These are phyloP conservation scores for Syngnathus acus DNA, from an alignment of 2,797 vertebrate species.

Conservation along the genomic window DNA sequence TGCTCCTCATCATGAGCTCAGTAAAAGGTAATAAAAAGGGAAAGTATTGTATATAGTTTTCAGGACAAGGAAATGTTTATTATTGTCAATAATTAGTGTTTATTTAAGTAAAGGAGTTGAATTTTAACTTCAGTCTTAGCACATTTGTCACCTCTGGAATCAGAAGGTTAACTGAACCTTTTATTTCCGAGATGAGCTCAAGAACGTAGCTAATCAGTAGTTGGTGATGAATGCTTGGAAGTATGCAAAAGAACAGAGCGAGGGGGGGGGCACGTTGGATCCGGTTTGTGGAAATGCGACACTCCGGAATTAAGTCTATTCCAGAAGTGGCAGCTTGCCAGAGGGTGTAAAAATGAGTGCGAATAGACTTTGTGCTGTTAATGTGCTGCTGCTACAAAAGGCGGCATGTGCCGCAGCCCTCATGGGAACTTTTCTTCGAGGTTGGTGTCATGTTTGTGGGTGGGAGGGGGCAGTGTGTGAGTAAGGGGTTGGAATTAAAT, in stretches of 20 bases:
- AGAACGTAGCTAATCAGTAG: background rate
- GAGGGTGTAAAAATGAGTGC: background rate
- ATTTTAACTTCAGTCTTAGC: background rate
- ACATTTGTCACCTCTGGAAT: background rate
- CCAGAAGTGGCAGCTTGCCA: background rate
- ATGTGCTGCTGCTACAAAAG: background rate
- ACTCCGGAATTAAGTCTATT: constrained; percentile 2
- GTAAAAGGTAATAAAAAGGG: too few relatives aligned
- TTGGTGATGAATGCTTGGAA: background rate
- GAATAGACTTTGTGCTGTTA: constrained; percentile 5
- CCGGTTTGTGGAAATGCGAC: background rate
- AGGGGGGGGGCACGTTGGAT: background rate
- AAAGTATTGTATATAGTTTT: too few relatives aligned
- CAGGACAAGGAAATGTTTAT: too few relatives aligned
- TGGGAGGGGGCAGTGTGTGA: too few relatives aligned
- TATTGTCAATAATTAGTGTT: background rate
- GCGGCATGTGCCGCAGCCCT: background rate
- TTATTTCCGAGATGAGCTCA: background rate
- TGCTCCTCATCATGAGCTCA: too few relatives aligned
- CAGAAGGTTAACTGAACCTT: background rate
- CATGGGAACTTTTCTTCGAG: background rate
- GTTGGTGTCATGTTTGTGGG: background rate
- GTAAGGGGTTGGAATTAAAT: too few relatives aligned
- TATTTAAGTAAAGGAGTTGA: too few relatives aligned
- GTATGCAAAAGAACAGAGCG: background rate